A percentile compares a stretch with the other conserved stretches of the same genome.
These are phyloP conservation scores for Neocloeon triangulifer DNA, from an alignment of 1,140 invertebrate species.

Conservation along the genomic window DNA sequence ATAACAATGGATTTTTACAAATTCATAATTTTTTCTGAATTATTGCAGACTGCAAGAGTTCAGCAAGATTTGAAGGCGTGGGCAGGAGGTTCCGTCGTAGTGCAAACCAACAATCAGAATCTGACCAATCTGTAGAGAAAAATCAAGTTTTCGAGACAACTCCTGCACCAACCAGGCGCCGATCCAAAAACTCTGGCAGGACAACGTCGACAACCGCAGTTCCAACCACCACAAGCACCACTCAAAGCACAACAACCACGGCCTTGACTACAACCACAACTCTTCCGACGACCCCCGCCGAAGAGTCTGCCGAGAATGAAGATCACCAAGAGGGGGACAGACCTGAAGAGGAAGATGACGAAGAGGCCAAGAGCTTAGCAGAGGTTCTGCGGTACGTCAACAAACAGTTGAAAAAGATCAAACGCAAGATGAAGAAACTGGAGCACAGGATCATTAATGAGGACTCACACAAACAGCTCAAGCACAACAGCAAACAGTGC, in stretches of 20 bases:
- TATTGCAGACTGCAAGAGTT: no score
- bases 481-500: slow-evolving; percentile 15
- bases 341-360: slow-evolving; percentile 16
- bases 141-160: no score
- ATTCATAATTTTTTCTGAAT: no score
- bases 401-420: slow-evolving; percentile 25
- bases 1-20: no score
- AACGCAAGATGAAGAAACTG: slow-evolving; percentile 23
- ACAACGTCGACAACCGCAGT: background rate
- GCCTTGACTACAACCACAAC: background rate
- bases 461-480: slow-evolving; percentile 3
- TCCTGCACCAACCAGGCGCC: no score
- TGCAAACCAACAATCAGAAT: no score
- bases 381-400: slow-evolving; percentile 25
- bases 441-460: slow-evolving; percentile 17
- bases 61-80: no score
- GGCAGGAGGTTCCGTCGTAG: no score
- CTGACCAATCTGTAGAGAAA: no score
- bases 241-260: background rate
- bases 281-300: background rate
- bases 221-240: background rate
- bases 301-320: background rate
- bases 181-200: slow-evolving; percentile 6
- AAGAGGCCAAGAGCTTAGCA: slow-evolving; percentile 29
- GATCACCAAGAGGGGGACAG: background rate